phyloP scores from a whole-genome alignment of 2,113 vertebrate genomes.

The Sinocyclocheilus maitianheensis region DNA sequence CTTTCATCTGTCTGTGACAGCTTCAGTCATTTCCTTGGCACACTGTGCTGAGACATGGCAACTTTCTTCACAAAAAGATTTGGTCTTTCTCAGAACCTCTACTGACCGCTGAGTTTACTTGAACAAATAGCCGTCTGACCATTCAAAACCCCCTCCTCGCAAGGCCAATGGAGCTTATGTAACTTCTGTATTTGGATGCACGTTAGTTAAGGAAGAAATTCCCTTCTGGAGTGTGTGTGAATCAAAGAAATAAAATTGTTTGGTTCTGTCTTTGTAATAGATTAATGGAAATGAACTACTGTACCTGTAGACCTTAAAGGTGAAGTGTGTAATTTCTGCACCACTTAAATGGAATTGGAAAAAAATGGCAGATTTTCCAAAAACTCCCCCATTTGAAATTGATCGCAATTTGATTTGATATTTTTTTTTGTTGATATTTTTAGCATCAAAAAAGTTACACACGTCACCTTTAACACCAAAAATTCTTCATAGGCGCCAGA shows the following conservation, averaged over 20 bases:
- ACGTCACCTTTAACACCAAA: neutral
- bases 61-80: neutral
- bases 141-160: neutral
- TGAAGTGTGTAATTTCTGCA: neutral
- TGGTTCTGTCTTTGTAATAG: neutral
- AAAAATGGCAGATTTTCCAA: neutral
- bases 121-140: neutral
- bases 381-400: neutral
- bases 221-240: neutral
- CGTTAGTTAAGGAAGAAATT: neutral
- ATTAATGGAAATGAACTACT: neutral
- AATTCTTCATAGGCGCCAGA: neutral
- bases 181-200: slow-evolving; percentile 1
- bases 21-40: neutral
- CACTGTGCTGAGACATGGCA: neutral
- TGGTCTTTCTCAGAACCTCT: neutral
- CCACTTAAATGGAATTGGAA: neutral
- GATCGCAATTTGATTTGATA: neutral
- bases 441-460: neutral
- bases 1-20: slow-evolving; percentile 14
- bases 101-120: neutral
- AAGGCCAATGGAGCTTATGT: neutral
- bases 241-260: neutral
- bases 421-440: neutral
- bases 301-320: neutral